These are phyloP conservation scores for Drosophila albomicans DNA, from an alignment of 1,140 invertebrate species.

Conservation along the genomic window DNA sequence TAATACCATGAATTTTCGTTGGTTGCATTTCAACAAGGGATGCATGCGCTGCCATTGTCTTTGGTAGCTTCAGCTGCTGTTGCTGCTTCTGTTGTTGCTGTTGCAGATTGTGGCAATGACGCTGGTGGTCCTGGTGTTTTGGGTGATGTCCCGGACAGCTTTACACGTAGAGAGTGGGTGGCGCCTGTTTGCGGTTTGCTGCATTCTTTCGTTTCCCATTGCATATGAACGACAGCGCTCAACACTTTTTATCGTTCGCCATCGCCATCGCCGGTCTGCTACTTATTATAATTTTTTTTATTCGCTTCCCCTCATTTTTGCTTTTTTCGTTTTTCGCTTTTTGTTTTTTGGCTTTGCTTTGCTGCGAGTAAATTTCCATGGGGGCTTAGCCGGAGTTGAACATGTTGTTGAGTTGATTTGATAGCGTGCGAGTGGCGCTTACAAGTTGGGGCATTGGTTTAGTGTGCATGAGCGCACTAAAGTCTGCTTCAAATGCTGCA, in stretches of 20 bases:
- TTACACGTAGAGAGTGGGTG: neutral
- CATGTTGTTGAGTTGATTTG: conserved; percentile 67
- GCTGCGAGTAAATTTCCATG: conserved; percentile 67
- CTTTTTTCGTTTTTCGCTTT: conserved; percentile 25
- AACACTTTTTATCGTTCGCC: conserved; percentile 74
- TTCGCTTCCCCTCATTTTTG: neutral
- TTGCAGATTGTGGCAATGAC: conserved; percentile 22
- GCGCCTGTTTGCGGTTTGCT: conserved; percentile 63
- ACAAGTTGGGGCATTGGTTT: conserved; percentile 51
- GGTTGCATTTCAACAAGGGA: conserved; percentile 69
- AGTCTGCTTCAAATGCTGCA: conserved; percentile 41
- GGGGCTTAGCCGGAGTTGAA: conserved; percentile 56
- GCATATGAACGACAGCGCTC: conserved; percentile 78
- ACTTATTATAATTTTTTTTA: conserved; percentile 69
- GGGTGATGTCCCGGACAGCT: neutral
- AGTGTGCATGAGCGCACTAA: conserved; percentile 38
- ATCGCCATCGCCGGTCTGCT: conserved; percentile 53
- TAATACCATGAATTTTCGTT: conserved; percentile 80
- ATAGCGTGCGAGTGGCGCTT: conserved; percentile 40
- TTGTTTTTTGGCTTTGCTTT: conserved; percentile 31
- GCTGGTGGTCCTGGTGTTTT: conserved; percentile 19
- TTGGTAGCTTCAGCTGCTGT: conserved; percentile 47
- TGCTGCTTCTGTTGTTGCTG: conserved; percentile 11
- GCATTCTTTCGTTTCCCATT: conserved; percentile 59
- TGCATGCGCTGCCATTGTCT: conserved; percentile 68